Evolutionary conservation across 2,888 invertebrate species (phyloP).

Genomic region (Lysandra coridon): DNA sequence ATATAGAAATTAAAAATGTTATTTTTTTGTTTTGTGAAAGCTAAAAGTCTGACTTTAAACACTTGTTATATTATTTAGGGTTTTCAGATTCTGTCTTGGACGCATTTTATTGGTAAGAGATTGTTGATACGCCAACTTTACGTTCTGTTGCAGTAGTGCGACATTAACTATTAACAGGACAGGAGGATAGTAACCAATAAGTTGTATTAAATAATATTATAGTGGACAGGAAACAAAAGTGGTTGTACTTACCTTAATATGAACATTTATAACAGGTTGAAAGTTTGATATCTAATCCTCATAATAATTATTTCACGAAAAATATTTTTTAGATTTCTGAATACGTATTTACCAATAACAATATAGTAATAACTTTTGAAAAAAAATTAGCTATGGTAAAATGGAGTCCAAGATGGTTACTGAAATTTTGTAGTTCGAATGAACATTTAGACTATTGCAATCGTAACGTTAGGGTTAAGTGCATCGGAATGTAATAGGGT

Average conservation of each 20-base stretch:
- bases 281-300: neutral
- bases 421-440: constrained; percentile 66
- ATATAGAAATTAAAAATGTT: constrained; percentile 72
- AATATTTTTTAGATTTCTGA: neutral
- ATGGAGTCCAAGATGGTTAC: constrained; percentile 48
- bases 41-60: constrained; percentile 79
- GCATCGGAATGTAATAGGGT: constrained; percentile 56
- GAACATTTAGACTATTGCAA: constrained; percentile 61
- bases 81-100: constrained; percentile 57
- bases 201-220: neutral
- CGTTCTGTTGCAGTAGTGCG: neutral
- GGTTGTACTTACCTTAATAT: neutral
- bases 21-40: constrained; percentile 71
- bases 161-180: constrained; percentile 2
- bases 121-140: neutral
- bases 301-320: neutral
- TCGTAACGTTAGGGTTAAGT: constrained; percentile 60
- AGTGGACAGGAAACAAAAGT: neutral
- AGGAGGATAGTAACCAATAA: neutral
- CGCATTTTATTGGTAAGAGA: constrained; percentile 13
- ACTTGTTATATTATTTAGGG: constrained; percentile 70
- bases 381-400: constrained; percentile 32
- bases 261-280: neutral
- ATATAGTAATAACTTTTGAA: neutral
- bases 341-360: neutral